Evolutionary conservation across 2,888 invertebrate genomes (phyloP), one percentile per base, ranked within the genome.

Genomic region (Gordius sp.): DNA sequence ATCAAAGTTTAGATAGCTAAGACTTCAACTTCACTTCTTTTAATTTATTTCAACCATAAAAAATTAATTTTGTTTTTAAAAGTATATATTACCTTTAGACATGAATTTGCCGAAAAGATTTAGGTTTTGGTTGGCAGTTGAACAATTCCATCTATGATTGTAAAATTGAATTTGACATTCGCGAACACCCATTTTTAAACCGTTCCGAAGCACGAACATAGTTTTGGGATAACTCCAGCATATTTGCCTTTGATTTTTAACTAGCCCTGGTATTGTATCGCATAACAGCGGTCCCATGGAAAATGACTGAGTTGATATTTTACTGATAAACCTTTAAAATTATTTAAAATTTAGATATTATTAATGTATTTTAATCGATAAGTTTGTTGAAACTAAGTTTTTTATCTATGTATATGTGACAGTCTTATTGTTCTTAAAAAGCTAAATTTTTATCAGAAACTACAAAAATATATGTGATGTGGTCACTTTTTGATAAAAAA

Each of bases 251-350:
- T 47, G 47, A 20, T 8, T n/a, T 20, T 20, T 8, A 4, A 47
- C 20, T 4, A 47, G 47, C 4, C 47, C 47, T n/a, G 47, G 47
- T 4, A 47, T 47, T 4, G 47, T 47, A 47, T 47, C 20, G 23
- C 47, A 47, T n/a, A 47, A n/a, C 20, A 47, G 13, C 4, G 47
- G 20, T 8, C 47, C 47, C 47, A 47, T 47, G 20, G 4, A 4
- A n/a, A 47, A 47, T 4, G 23, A n/a, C 4, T 47, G 47, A 23
- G 47, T 20, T 4, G 47, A 20, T n/a, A 47, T 13, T 20, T 47
- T 47, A 47, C 47, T 20, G 47, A 47, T 47, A 8, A 47, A n/a
- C 47, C 47, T 47, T n/a, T n/a, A n/a, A n/a, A n/a, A n/a, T n/a
- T n/a, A n/a, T n/a, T n/a, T n/a, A n/a, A n/a, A n/a, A n/a, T n/a